Conservation (phyloP, 2,113 vertebrate species). For the Mugil cephalus region DNA sequence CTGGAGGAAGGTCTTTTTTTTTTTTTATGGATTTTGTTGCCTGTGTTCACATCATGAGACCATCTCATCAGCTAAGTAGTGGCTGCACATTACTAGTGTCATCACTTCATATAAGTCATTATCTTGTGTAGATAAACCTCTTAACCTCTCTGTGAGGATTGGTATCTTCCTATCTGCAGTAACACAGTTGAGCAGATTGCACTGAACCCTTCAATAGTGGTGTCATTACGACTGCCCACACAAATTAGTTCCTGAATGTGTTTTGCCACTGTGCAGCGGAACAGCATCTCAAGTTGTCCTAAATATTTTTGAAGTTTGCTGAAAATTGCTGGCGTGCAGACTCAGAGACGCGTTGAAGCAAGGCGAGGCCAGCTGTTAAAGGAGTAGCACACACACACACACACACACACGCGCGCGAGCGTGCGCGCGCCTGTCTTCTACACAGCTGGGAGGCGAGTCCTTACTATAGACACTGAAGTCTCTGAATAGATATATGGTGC, state of each 20-base stretch:
- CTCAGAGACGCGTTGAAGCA: conserved; percentile 27
- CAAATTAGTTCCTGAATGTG: conserved; percentile 15
- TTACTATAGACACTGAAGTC: conserved; percentile 21
- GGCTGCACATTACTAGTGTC: conserved; percentile 9
- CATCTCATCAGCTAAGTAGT: background rate
- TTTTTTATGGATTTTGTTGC: conserved; percentile 9
- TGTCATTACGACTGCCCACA: conserved; percentile 21
- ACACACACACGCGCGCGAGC: no score
- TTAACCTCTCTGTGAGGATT: conserved; percentile 22
- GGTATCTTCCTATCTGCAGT: conserved; percentile 44
- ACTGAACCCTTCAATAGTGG: conserved; percentile 22
- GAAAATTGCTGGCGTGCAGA: conserved; percentile 44
- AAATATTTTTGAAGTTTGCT: conserved; percentile 41
- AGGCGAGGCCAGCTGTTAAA: conserved; percentile 57
- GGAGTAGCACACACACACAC: conserved; percentile 19
- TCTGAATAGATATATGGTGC: conserved; percentile 18
- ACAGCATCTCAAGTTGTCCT: conserved; percentile 46
- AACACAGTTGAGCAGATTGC: conserved; percentile 49
- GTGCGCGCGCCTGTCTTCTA: background rate
- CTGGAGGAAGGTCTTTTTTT: conserved; percentile 3
- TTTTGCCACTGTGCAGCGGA: conserved; percentile 14
- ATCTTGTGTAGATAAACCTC: conserved; percentile 26
- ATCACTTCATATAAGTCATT: conserved; percentile 32
- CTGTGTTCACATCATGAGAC: background rate
- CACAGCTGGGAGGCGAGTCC: conserved; percentile 8